Percentiles rank a stretch among this genome's conserved stretches.
Evolutionary conservation across 2,888 invertebrate genomes (phyloP).

Genomic region (Cataglyphis altisquamis): DNA sequence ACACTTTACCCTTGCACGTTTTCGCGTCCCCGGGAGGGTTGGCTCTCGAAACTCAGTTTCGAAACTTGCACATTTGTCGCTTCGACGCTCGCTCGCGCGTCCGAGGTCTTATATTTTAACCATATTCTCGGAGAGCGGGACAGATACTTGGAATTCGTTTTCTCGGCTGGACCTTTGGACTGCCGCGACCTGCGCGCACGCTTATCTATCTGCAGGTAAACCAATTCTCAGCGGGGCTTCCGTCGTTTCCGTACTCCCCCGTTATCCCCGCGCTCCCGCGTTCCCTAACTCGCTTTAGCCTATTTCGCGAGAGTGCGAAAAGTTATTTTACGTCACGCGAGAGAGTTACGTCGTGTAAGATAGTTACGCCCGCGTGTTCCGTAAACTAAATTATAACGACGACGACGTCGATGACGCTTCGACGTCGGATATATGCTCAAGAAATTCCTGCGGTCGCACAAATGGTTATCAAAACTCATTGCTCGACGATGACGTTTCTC

Average conservation of each 20-base stretch:
- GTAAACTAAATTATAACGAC: slow-evolving; percentile 53
- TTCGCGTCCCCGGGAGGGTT: slow-evolving; percentile 62
- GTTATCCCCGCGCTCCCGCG: slow-evolving; percentile 14
- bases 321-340: slow-evolving; percentile 54
- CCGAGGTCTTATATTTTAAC: slow-evolving; percentile 59
- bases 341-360: slow-evolving; percentile 36
- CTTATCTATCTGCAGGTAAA: slow-evolving; percentile 15
- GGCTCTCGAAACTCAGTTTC: slow-evolving; percentile 72
- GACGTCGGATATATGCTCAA: slow-evolving; percentile 37
- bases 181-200: slow-evolving; percentile 7
- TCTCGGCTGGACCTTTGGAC: slow-evolving; percentile 55
- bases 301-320: slow-evolving; percentile 53
- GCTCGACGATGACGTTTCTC: background rate
- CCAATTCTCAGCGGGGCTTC: slow-evolving; percentile 32
- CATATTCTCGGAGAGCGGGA: slow-evolving; percentile 57
- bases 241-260: background rate
- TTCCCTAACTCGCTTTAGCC: slow-evolving; percentile 42
- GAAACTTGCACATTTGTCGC: slow-evolving; percentile 72
- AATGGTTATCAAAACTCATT: slow-evolving; percentile 8
- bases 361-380: slow-evolving; percentile 43
- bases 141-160: slow-evolving; percentile 65
- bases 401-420: slow-evolving; percentile 49
- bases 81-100: slow-evolving; percentile 32
- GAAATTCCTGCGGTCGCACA: slow-evolving; percentile 22
- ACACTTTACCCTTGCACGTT: slow-evolving; percentile 60